These are phyloP conservation scores for Tetragnatha montana DNA, from an alignment of 2,888 invertebrate species.

Conservation along the genomic window DNA sequence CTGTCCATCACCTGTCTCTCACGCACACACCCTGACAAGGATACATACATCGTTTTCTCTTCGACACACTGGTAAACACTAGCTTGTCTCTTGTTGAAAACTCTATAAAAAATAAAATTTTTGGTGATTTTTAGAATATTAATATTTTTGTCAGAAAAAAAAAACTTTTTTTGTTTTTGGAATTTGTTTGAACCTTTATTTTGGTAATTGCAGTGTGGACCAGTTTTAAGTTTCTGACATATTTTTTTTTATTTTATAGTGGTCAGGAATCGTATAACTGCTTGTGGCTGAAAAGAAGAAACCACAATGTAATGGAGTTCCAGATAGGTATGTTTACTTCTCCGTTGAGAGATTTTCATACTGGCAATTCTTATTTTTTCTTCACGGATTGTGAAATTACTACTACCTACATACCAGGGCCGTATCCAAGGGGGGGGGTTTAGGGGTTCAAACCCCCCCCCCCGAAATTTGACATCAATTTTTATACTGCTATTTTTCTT, in stretches of 20 bases:
- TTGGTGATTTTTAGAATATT: too few species aligned
- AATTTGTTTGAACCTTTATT: too few species aligned
- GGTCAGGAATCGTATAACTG: constrained; percentile 81
- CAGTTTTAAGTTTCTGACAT: too few species aligned
- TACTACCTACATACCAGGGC: not conserved
- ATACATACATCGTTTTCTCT: constrained; percentile 78
- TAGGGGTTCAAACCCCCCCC: too few species aligned
- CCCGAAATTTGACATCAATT: too few species aligned
- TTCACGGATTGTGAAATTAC: not conserved
- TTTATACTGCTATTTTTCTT: too few species aligned
- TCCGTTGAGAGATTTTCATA: not conserved
- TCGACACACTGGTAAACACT: constrained; percentile 80
- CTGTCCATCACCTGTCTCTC: constrained; percentile 79
- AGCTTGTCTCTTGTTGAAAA: too few species aligned
- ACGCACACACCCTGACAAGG: constrained; percentile 75
- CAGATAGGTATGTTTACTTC: constrained; percentile 76
- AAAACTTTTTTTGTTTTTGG: too few species aligned
- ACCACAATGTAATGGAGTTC: constrained; percentile 81
- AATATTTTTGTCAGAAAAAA: too few species aligned
- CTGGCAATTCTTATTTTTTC: not conserved
- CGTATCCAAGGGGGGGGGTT: too few species aligned
- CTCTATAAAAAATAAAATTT: too few species aligned
- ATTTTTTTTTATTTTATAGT: constrained; percentile 73
- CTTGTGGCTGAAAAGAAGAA: constrained; percentile 80
- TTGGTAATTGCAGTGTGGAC: too few species aligned